A percentile compares a stretch with the other conserved stretches of the same genome.
Conservation (phyloP, 2,888 invertebrate species). For the Prosapia bicincta region DNA sequence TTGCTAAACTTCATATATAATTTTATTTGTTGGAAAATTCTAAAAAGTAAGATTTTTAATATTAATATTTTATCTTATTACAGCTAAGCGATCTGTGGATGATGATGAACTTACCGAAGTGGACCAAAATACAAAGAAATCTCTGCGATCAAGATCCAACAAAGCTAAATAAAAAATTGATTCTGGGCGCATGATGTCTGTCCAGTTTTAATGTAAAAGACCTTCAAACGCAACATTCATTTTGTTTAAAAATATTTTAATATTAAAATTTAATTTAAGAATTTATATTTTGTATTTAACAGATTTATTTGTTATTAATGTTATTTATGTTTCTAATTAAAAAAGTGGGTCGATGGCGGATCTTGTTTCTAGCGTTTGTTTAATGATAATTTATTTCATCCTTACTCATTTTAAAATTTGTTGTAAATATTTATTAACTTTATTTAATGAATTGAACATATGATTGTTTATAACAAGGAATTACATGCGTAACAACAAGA, state of each 20-base stretch:
- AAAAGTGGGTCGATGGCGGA: not conserved
- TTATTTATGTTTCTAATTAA: not conserved
- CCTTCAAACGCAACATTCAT: not conserved
- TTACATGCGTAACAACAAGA: too few relatives aligned
- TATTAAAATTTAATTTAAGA: not conserved
- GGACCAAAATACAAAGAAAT: slow-evolving; percentile 84
- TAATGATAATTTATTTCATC: too few relatives aligned
- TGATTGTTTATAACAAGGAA: too few relatives aligned
- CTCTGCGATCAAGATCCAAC: slow-evolving; percentile 58
- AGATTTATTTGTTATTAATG: not conserved
- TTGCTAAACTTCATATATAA: too few relatives aligned
- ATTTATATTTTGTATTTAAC: not conserved
- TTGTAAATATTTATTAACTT: too few relatives aligned
- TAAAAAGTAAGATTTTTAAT: too few relatives aligned
- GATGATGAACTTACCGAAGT: slow-evolving; percentile 91
- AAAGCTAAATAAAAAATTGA: slow-evolving; percentile 47
- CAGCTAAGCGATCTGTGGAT: slow-evolving; percentile 52
- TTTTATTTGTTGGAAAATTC: too few relatives aligned
- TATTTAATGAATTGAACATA: too few relatives aligned
- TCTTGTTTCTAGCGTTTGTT: not conserved
- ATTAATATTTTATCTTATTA: slow-evolving; percentile 42
- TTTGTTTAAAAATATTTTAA: too few relatives aligned
- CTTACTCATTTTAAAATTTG: too few relatives aligned
- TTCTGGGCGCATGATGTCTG: not conserved
- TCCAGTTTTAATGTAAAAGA: not conserved